Base-by-base conservation (phyloP, 2,113 vertebrate species). In the Bathybates hornii region DNA sequence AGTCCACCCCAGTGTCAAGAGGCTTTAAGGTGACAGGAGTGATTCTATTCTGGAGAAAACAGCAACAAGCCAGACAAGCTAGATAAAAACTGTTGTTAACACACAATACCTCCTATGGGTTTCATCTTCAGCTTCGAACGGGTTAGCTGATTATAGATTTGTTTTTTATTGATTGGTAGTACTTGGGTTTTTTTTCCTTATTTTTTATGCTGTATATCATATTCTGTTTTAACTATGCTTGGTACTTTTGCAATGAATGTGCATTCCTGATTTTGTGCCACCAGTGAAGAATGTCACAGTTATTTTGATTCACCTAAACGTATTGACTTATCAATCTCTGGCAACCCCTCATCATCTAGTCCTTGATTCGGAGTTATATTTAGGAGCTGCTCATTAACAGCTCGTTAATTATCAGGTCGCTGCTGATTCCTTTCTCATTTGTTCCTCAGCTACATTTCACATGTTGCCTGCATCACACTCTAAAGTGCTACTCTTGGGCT, bases 1-100 rank as follows among this genome's bases (percentile, higher is more conserved):
- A 89, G 92, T 94, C 89, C 79, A 56, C 84, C 82, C 90, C 80
- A 86, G 82, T 91, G 93, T 94, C 93, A 91, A 88, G 89, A 92
- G 89, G 90, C 91, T 94, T 91, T 91, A 86, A 66, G 86, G 83
- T 88, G 94, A 94, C 90, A 91, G 68, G 83, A 91, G 86, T 81
- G 84, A 93, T 91, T 91, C 63, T 89, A 57, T 90, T 88, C 82
- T 68, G 61, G 36, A 88, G 87, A 17, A 82, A 89, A 89, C 41
- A 68, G 53, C 71, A 80, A 83, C 88, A 76, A 86, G 84, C 68
- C 82, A 86, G 85, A 84, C 83, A 85, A 83, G 87, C 2, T 66
- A 53, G 85, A 90, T 81, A 79, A 87, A 80, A 66, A 83, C 32
- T 71, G 52, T 19, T 79, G 78, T 87, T 87, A 41, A 63, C 52